Evolutionary conservation across 2,797 vertebrate genomes (phyloP), one percentile per base, ranked within the genome.

Genomic region (Cossypha polioptera): DNA sequence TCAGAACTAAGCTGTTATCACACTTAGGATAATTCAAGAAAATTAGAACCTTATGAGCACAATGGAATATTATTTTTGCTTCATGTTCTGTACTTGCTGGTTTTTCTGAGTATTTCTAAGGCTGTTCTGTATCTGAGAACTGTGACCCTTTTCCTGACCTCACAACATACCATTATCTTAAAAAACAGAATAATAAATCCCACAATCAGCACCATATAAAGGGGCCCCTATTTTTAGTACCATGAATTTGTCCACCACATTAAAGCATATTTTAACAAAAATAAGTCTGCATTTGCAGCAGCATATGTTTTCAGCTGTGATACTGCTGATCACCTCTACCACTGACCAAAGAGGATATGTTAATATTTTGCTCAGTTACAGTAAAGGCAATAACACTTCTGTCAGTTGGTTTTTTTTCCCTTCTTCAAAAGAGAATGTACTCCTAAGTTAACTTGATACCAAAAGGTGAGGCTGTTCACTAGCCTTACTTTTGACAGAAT

Each of bases 171-270:
- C 74, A 68, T 65, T 61, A 85, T 67, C 67, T 89, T 89, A 67
- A 93, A 51, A 62, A 95, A 93, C 22, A 77, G 54, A 82, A 88
- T 48, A 94, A 94, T 93, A 96, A 95, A 94, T 91, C 84, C 84
- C 75, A 62, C 78, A 29, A 74, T 83, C 53, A 9, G 48, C 88
- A 87, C 86, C 57, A 51, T 58, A 75, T 17, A 94, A 65, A 94
- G 53, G 42, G 61, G 65, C 31, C 80, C 68, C 61, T 72, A 47
- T 24, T 86, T 93, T 82, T 58, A 80, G 43, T 87, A 69, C 51
- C n/a, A 50, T 33, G 40, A 80, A 92, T 80, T 89, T 90, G 86
- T 76, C 83, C 55, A 43, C 54, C 74, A 85, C 47, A 62, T 75
- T 75, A 71, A 58, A 78, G 58, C 0, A 0, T 24, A 85, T 67